Base-by-base conservation (phyloP, 2,888 invertebrate genomes). In the Neria commutata region DNA sequence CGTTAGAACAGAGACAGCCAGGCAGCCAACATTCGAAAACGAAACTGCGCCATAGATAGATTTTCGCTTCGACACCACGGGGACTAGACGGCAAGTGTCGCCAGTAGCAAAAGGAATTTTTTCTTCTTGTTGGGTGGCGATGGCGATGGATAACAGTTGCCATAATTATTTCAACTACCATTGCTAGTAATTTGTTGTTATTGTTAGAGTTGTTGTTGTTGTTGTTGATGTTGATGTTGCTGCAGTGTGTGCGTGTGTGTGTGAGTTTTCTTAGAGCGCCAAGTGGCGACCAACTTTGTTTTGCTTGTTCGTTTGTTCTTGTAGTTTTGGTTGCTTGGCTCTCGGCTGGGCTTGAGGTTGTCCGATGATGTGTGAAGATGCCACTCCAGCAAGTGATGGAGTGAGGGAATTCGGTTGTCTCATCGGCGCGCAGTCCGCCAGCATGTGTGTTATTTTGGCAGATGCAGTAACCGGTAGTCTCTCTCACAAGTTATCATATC, bases 1-100 rank as follows among this genome's bases (percentile, higher is more conserved):
- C 61, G 66, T 64, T 67, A 61, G 67, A 66, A 65, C 60, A 60
- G 70, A 70, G 71, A 71, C 72, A 69, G 66, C 59, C 67, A 67
- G 75, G 77, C 77, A 77, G 75, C 74, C 74, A 73, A 70, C 70
- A 70, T 70, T 74, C 61, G 70, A 71, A 61, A 67, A 54, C 60
- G 64, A 68, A 65, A 63, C 64, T 66, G 63, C 68, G 65, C 64
- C 63, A 65, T 63, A 65, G 59, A 66, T 61, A 62, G 72, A 69
- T 72, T 75, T 74, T 66, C 68, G 67, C 70, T 70, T 76, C 70
- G 71, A 74, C 73, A 74, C 75, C 77, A 72, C 68, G 68, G 72
- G 72, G 73, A 68, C 75, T 67, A 73, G 72, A 71, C 74, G 69
- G 67, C 67, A 73, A 75, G 75, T 75, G 76, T 75, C 78, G 76